Base-by-base conservation (phyloP, 2,113 vertebrate species). In the Eulacestoma nigropectus region DNA sequence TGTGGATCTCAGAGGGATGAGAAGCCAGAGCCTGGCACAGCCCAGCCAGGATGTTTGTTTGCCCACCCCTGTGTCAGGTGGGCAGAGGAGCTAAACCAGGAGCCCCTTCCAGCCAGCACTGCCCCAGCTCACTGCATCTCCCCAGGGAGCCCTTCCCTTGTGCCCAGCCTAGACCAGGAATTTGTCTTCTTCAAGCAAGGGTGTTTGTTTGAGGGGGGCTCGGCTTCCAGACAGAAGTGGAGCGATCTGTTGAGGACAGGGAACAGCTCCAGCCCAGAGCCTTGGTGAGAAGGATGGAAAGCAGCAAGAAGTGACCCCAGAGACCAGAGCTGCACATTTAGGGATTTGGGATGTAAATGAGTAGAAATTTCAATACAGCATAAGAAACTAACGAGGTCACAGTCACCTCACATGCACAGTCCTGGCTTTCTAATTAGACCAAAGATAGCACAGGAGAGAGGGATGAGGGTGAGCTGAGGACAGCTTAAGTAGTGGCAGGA, bases 351-450 rank as follows among this genome's bases (percentile, higher is more conserved):
- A 95, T 95, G 88, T 59, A 97, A 96, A 95, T 81, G 78, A 96
- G 91, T 53, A 84, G 74, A 91, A 75, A 94, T 88, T 95, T 96
- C 56, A 87, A 37, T 60, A 75, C 70, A 60, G 86, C 55, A 2
- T 59, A 64, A 91, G 93, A 77, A 94, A 91, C 91, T 96, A 97
- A 96, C 7, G 93, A 96, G 96, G 95, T 93, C 95, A 95, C 73
- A 80, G 81, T 91, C 67, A 52, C 89, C 94, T 96, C 91, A 68
- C 80, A 84, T 9, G 3, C 84, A 46, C 50, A 90, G 57, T 37
- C 79, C 90, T 92, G 90, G 84, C 83, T 90, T 89, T 85, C 86
- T 96, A 97, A 97, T 96, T 93, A 76, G 79, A 76, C 89, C 83
- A 12, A 89, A 88, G 94, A 87, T 82, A 96, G 90, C 68, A 76